These are phyloP conservation scores for Conomelus anceps DNA, from an alignment of 2,888 invertebrate genomes.

Conservation along the genomic window DNA sequence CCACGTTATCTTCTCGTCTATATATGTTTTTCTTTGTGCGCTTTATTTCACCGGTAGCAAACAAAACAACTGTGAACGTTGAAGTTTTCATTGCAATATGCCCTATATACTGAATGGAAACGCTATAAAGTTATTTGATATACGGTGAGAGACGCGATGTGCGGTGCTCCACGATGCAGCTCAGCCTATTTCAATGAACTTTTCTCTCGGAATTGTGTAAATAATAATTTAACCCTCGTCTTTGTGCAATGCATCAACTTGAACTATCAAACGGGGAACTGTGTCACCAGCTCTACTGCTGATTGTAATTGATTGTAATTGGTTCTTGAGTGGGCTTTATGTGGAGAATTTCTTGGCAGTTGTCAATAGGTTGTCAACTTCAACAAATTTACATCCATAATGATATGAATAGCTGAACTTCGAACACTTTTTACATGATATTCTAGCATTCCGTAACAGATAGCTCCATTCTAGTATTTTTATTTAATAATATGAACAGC, in stretches of 20 bases:
- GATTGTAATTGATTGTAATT: not conserved
- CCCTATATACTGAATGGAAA: not conserved
- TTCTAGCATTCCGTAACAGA: no score
- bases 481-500: no score
- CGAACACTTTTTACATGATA: no score
- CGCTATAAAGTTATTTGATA: not conserved
- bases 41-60: not conserved
- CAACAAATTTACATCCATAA: no score
- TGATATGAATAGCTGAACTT: no score
- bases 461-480: no score
- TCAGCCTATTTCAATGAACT: not conserved
- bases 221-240: not conserved
- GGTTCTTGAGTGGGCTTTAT: no score
- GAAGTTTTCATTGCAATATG: not conserved
- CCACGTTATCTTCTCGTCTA: not conserved
- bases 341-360: no score
- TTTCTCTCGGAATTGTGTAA: not conserved
- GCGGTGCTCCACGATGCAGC: not conserved
- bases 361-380: no score
- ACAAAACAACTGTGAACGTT: not conserved
- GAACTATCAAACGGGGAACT: not conserved
- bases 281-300: not conserved
- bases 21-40: not conserved
- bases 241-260: not conserved
- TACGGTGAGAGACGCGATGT: no score